phyloP scores from a whole-genome alignment of 2,797 vertebrate genomes.

The Stomatorhinus walkeri region DNA sequence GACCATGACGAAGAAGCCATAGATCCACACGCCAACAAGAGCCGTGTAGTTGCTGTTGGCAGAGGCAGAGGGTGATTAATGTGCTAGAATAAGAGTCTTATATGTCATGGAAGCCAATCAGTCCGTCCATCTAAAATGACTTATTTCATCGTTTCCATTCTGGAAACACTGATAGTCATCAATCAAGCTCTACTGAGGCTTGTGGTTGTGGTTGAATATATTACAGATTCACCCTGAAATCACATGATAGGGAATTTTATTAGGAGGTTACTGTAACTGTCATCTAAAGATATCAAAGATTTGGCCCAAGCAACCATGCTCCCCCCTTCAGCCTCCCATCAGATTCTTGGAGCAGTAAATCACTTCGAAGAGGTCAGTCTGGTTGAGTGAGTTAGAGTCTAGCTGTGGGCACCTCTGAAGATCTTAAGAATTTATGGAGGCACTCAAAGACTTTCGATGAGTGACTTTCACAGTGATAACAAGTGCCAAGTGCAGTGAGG shows the following conservation, averaged over 20 bases:
- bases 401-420: not conserved
- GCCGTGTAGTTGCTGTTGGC: slow-evolving; percentile 86
- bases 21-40: slow-evolving; percentile 94
- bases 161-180: slow-evolving; percentile 26
- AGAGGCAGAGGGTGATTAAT: slow-evolving; percentile 26
- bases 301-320: not conserved
- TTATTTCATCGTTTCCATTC: slow-evolving; percentile 28
- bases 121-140: slow-evolving; percentile 33
- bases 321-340: not conserved
- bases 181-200: slow-evolving; percentile 31
- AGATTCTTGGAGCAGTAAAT: not conserved
- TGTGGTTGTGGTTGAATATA: not conserved
- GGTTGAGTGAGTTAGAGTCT: not conserved
- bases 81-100: slow-evolving; percentile 25
- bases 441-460: not conserved
- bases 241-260: slow-evolving; percentile 18
- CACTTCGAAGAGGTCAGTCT: not conserved
- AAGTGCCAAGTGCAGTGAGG: not conserved
- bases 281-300: not conserved
- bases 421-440: not conserved
- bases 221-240: slow-evolving; percentile 6
- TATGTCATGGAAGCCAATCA: not conserved
- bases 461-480: not conserved
- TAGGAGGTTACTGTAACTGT: slow-evolving; percentile 22
- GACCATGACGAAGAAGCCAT: slow-evolving; percentile 90